phyloP scores from a whole-genome alignment of 2,113 vertebrate species.

The Periophthalmodon schlosseri region DNA sequence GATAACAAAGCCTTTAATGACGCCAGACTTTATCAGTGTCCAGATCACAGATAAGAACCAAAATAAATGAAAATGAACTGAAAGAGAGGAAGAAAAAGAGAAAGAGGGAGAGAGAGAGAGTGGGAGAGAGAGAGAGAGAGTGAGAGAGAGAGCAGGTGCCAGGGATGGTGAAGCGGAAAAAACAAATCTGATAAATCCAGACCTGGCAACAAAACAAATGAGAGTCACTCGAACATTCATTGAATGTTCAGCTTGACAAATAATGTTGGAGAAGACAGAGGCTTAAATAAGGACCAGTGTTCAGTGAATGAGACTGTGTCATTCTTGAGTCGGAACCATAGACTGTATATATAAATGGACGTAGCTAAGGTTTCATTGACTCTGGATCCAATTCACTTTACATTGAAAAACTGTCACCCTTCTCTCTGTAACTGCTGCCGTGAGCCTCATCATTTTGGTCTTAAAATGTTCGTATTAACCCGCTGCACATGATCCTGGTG shows the following conservation, averaged over 20 bases:
- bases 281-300: neutral
- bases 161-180: neutral
- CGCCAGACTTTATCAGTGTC: neutral
- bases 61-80: neutral
- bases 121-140: neutral
- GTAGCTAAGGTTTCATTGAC: no score
- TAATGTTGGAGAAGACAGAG: neutral
- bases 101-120: neutral
- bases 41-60: neutral
- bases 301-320: neutral
- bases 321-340: no score
- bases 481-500: no score
- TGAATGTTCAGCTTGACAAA: neutral
- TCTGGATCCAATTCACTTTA: no score
- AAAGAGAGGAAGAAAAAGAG: neutral
- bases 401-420: no score
- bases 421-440: no score
- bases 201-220: neutral
- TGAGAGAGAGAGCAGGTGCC: neutral
- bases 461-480: no score
- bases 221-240: neutral
- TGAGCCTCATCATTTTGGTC: no score
- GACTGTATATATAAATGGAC: no score
- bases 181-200: constrained; percentile 2
- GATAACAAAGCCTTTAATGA: neutral